phyloP scores from a whole-genome alignment of 2,797 vertebrate species.

The Urocyon cinereoargenteus region DNA sequence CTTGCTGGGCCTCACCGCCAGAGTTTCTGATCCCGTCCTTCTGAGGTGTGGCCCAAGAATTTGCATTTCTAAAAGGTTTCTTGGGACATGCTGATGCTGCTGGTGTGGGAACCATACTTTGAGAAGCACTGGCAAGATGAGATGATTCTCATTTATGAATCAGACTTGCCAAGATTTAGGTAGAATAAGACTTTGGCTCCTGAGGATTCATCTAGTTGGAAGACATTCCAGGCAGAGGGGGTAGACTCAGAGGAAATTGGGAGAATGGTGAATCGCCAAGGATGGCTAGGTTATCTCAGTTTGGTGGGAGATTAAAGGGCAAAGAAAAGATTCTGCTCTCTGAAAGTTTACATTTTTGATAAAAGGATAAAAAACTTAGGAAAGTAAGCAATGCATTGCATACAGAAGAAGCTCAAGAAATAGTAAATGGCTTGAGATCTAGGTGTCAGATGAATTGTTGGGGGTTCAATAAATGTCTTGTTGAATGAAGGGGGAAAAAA shows the following conservation, averaged over 20 bases:
- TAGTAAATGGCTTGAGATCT: neutral
- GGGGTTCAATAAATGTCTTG: neutral
- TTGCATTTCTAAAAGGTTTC: constrained; percentile 33
- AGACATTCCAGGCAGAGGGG: neutral
- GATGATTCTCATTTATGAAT: neutral
- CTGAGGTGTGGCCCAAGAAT: neutral
- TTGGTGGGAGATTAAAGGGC: neutral
- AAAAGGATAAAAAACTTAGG: neutral
- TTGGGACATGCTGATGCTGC: neutral
- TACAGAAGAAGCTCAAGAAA: neutral
- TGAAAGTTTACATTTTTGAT: neutral
- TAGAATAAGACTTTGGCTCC: neutral
- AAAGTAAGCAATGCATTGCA: neutral
- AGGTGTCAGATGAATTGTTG: neutral
- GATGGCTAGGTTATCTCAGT: neutral
- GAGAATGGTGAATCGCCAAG: neutral
- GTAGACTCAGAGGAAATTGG: neutral
- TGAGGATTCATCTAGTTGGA: neutral
- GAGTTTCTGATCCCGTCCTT: neutral
- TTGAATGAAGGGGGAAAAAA: neutral
- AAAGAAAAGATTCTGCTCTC: neutral
- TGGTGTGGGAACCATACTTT: neutral
- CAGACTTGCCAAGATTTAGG: neutral
- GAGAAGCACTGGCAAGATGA: neutral
- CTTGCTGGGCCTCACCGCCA: neutral